A percentile compares a stretch with the other conserved stretches of the same genome.
Evolutionary conservation across 2,888 invertebrate genomes (phyloP).

Genomic region (Machimus rusticus): DNA sequence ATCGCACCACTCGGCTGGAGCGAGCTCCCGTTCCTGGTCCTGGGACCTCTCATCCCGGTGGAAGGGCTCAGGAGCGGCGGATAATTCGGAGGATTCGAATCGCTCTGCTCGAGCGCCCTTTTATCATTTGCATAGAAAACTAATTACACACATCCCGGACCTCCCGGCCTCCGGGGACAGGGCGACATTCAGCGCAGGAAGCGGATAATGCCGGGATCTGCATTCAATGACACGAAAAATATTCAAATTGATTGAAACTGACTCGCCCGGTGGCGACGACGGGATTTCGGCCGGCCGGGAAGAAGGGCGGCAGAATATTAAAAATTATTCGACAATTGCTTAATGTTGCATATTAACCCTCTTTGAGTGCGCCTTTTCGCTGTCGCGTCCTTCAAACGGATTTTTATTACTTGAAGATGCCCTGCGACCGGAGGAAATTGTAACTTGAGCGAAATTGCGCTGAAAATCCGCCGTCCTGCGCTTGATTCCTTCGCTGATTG

Average conservation of each 20-base stretch:
- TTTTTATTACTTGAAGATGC: neutral
- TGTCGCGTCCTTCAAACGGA: neutral
- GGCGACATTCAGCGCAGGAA: slow-evolving; percentile 48
- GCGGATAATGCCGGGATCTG: slow-evolving; percentile 51
- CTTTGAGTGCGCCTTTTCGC: neutral
- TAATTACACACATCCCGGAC: slow-evolving; percentile 49
- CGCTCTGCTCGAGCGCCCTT: neutral
- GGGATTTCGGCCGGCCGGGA: neutral
- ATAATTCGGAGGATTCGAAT: slow-evolving; percentile 7
- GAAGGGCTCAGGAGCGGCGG: neutral
- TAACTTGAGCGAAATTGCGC: slow-evolving; percentile 22
- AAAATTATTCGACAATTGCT: slow-evolving; percentile 43
- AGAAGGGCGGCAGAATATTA: slow-evolving; percentile 15
- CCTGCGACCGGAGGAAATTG: neutral
- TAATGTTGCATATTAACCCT: slow-evolving; percentile 44
- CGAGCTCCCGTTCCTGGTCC: neutral
- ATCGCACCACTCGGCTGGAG: neutral
- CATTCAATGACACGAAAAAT: slow-evolving; percentile 53
- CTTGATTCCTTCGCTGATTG: neutral
- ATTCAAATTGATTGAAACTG: slow-evolving; percentile 52
- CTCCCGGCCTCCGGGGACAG: slow-evolving; percentile 43
- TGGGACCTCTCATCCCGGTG: neutral
- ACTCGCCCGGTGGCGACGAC: neutral
- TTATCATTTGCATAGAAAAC: slow-evolving; percentile 52
- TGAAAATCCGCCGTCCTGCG: neutral